Conservation (phyloP, 2,113 vertebrate genomes). For the Lipophrys pholis region DNA sequence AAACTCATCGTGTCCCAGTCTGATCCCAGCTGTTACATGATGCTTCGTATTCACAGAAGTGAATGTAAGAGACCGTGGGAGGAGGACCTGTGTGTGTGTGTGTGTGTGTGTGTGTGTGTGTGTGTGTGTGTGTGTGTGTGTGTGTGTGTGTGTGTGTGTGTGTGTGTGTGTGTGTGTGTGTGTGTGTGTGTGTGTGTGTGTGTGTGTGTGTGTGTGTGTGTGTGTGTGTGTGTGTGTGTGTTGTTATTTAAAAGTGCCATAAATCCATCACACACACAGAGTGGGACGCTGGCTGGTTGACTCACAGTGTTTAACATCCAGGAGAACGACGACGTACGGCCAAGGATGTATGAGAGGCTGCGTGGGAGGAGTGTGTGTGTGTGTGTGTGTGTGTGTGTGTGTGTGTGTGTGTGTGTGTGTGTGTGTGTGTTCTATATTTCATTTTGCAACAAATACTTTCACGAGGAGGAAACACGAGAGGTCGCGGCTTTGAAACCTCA, state of each 20-base stretch:
- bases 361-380: slow-evolving; percentile 55
- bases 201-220: too few species aligned
- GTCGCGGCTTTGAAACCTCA: too few species aligned
- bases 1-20: too few species aligned
- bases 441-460: slow-evolving; percentile 10
- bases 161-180: too few species aligned
- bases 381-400: slow-evolving; percentile 29
- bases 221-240: background rate
- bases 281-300: slow-evolving; percentile 39
- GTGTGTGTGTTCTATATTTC: slow-evolving; percentile 8
- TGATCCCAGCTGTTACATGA: background rate
- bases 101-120: background rate
- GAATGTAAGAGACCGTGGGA: background rate
- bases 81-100: too few species aligned
- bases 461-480: background rate
- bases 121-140: slow-evolving; percentile 4
- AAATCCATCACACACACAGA: slow-evolving; percentile 40
- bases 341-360: slow-evolving; percentile 40
- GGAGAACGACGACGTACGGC: slow-evolving; percentile 29
- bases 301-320: slow-evolving; percentile 41
- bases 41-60: too few species aligned
- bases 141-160: background rate
- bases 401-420: background rate
- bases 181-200: too few species aligned
- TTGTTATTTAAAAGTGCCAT: slow-evolving; percentile 22